A percentile compares a stretch with the other conserved stretches of the same genome.
These are phyloP conservation scores for Eriosoma lanigerum DNA, from an alignment of 1,140 invertebrate species.

Conservation along the genomic window DNA sequence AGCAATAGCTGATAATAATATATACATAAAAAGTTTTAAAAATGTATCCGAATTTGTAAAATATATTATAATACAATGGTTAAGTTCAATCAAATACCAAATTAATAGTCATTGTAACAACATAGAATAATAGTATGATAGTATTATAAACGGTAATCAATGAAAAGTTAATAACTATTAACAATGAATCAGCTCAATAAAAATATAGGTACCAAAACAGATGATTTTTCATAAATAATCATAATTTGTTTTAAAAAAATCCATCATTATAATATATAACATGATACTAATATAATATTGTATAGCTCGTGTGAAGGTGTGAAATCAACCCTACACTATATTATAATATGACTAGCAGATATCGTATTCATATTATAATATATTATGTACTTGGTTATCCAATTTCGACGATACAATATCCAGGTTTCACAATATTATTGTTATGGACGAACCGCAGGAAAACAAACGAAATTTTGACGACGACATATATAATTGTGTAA, in stretches of 20 bases:
- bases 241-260: no score
- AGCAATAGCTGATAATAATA: no score
- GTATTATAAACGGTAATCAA: neutral
- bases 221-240: no score
- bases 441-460: neutral
- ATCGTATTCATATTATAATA: no score
- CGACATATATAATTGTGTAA: neutral
- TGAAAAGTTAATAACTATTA: neutral
- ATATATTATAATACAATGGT: no score
- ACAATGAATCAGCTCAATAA: slow-evolving; percentile 3
- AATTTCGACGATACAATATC: neutral
- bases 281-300: no score
- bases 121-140: no score
- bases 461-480: neutral
- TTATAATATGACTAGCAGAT: no score
- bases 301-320: no score
- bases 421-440: neutral
- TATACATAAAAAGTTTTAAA: neutral
- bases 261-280: no score
- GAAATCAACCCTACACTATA: no score
- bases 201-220: neutral
- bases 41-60: neutral
- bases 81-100: no score
- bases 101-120: neutral
- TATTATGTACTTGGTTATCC: neutral